A percentile compares a stretch with the other conserved stretches of the same genome.
Conservation (phyloP, 2,888 invertebrate genomes). For the Tetranychus truncatus region DNA sequence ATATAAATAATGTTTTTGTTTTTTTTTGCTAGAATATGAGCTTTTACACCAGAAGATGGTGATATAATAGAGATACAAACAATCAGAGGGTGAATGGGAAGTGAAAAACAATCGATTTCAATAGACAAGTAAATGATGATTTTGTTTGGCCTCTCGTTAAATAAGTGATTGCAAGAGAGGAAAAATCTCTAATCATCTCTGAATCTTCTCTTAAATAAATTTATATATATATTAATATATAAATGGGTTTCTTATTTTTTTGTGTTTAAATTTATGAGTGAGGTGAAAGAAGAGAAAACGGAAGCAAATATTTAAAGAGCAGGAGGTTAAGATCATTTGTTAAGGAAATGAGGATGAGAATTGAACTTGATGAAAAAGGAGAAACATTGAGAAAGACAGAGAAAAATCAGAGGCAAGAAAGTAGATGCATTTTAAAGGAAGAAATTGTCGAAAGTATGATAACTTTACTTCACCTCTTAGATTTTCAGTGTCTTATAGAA, state of each 20-base stretch:
- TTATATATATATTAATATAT: background rate
- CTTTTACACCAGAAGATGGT: background rate
- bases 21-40: background rate
- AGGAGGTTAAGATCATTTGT: background rate
- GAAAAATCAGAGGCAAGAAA: background rate
- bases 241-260: background rate
- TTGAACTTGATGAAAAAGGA: background rate
- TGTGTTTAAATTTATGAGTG: background rate
- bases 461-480: background rate
- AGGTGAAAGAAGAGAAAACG: background rate
- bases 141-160: background rate
- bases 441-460: background rate
- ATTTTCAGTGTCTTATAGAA: background rate
- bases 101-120: background rate
- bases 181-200: background rate
- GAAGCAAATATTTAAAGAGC: background rate
- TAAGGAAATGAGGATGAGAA: background rate
- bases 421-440: background rate
- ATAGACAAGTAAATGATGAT: background rate
- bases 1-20: background rate
- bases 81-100: background rate
- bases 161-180: background rate
- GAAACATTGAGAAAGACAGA: background rate
- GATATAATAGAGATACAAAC: background rate
- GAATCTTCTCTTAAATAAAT: background rate